These are phyloP conservation scores for Pseudomugil gertrudae DNA, from an alignment of 2,797 vertebrate genomes.

Conservation along the genomic window DNA sequence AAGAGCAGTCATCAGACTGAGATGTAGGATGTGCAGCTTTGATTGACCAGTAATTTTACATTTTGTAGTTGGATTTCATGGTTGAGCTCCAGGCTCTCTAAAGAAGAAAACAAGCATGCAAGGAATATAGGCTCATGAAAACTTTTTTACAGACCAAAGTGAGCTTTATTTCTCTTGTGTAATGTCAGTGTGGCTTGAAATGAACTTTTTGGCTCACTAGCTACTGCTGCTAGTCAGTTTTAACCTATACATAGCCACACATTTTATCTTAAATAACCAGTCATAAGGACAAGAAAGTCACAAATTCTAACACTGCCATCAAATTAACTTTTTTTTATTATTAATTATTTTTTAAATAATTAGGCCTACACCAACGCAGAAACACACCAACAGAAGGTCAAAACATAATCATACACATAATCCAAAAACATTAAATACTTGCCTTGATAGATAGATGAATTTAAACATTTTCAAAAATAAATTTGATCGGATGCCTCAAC, in stretches of 20 bases:
- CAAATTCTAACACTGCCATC: background rate
- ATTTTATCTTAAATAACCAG: constrained; percentile 33
- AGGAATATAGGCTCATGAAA: constrained; percentile 55
- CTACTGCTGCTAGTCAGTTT: constrained; percentile 46
- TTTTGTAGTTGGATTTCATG: constrained; percentile 59
- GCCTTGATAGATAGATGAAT: too few species aligned
- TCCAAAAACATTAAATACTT: too few species aligned
- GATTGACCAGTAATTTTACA: constrained; percentile 66
- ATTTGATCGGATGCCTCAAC: too few species aligned
- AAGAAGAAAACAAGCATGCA: constrained; percentile 54
- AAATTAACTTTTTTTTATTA: too few species aligned
- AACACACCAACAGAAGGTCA: too few species aligned
- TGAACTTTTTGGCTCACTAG: constrained; percentile 65
- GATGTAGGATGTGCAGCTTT: constrained; percentile 46
- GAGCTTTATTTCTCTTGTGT: constrained; percentile 61
- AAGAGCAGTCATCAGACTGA: constrained; percentile 38
- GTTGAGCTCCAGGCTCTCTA: constrained; percentile 39
- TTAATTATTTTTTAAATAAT: too few species aligned
- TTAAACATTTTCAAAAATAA: too few species aligned
- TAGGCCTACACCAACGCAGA: too few species aligned
- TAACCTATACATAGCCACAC: constrained; percentile 26
- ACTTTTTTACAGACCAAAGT: constrained; percentile 58
- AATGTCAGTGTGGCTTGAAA: constrained; percentile 61
- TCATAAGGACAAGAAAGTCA: background rate
- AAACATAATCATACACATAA: too few species aligned